These are phyloP conservation scores for Fistularia commersonii DNA, from an alignment of 2,797 vertebrate species.

Conservation along the genomic window DNA sequence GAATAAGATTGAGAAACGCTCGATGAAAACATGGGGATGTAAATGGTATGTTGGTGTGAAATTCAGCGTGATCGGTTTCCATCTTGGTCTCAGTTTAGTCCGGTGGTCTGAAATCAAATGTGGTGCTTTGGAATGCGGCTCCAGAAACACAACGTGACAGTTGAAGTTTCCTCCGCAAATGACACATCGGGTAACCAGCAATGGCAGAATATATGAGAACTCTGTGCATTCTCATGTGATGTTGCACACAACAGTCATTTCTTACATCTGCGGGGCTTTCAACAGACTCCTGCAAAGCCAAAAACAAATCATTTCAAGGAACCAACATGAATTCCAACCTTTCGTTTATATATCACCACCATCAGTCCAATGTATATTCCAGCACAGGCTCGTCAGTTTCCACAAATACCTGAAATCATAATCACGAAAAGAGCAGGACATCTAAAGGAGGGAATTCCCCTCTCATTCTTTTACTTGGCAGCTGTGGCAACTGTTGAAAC, in stretches of 20 bases:
- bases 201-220: slow-evolving; percentile 15
- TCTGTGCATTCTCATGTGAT: slow-evolving; percentile 6
- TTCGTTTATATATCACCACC: slow-evolving; percentile 45
- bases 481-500: slow-evolving; percentile 39
- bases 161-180: slow-evolving; percentile 11
- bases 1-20: slow-evolving; percentile 29
- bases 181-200: slow-evolving; percentile 6
- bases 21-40: slow-evolving; percentile 32
- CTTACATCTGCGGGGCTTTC: slow-evolving; percentile 25
- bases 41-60: slow-evolving; percentile 24
- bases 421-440: slow-evolving; percentile 19
- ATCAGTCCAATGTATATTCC: slow-evolving; percentile 29
- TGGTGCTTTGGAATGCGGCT: slow-evolving; percentile 30
- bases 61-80: slow-evolving; percentile 15
- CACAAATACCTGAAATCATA: slow-evolving; percentile 35
- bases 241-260: slow-evolving; percentile 2
- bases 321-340: slow-evolving; percentile 28
- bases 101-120: slow-evolving; percentile 27
- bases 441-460: slow-evolving; percentile 8
- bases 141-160: slow-evolving; percentile 4
- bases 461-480: slow-evolving; percentile 18
- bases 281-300: slow-evolving; percentile 15
- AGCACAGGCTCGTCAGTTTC: slow-evolving; percentile 37
- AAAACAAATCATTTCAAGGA: slow-evolving; percentile 26
- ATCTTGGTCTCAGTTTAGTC: slow-evolving; percentile 27